phyloP scores from a whole-genome alignment of 2,888 invertebrate genomes.

The Drepanosiphum platanoidis region DNA sequence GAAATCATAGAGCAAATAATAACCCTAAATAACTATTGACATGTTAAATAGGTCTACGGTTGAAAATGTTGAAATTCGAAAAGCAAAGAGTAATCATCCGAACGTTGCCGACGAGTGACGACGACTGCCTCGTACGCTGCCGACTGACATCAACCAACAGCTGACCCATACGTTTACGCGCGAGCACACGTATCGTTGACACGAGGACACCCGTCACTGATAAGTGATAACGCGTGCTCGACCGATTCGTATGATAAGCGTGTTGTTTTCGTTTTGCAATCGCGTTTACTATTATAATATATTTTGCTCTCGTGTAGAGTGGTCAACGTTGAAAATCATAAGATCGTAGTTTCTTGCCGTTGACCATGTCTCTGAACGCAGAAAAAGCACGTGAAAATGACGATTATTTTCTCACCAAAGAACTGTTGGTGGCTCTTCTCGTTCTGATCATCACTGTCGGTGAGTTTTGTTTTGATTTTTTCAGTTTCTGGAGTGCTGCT shows the following conservation, averaged over 20 bases:
- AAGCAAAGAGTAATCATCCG: not conserved
- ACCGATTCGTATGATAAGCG: not conserved
- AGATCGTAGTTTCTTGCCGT: not conserved
- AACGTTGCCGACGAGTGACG: not conserved
- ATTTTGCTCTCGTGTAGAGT: not conserved
- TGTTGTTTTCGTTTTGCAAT: not conserved
- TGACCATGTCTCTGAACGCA: constrained; percentile 34
- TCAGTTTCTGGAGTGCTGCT: too few relatives aligned
- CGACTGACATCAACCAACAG: not conserved
- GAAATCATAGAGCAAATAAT: too few relatives aligned
- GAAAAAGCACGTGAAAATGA: constrained; percentile 9
- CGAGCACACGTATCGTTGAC: not conserved
- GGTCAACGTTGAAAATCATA: not conserved
- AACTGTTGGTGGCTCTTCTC: constrained; percentile 23
- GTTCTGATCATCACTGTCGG: constrained; percentile 32
- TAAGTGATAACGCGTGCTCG: not conserved
- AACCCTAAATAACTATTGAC: too few relatives aligned
- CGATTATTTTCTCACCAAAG: constrained; percentile 27
- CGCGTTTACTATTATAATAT: not conserved
- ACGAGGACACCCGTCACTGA: not conserved
- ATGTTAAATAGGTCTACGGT: too few relatives aligned
- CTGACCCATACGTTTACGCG: not conserved
- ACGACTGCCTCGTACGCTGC: not conserved
- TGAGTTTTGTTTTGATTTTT: not conserved
- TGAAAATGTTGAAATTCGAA: too few relatives aligned